These are phyloP conservation scores for Merops nubicus DNA, from an alignment of 2,113 vertebrate genomes.

Conservation along the genomic window DNA sequence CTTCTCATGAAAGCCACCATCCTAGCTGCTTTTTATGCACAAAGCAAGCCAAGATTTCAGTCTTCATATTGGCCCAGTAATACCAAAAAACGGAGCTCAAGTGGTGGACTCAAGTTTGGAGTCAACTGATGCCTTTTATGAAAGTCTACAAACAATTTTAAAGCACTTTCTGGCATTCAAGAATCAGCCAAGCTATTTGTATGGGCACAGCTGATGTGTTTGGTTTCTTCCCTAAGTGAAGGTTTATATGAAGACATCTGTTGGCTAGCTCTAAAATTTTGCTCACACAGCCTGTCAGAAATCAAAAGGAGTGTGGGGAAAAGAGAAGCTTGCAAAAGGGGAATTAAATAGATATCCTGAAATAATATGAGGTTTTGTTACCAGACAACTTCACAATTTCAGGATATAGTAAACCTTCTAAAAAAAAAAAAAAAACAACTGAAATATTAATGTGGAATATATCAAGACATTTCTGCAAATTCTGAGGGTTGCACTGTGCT, in stretches of 20 bases:
- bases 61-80: neutral
- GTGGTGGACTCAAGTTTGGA: neutral
- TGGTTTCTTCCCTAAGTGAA: neutral
- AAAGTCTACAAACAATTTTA: neutral
- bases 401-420: neutral
- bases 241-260: slow-evolving; percentile 7
- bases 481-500: neutral
- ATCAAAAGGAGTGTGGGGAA: neutral
- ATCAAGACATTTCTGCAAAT: neutral
- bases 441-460: neutral
- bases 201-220: neutral
- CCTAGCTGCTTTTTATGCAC: neutral
- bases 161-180: neutral
- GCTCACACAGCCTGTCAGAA: neutral
- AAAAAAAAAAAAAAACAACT: neutral
- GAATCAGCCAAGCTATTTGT: neutral
- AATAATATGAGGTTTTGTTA: neutral
- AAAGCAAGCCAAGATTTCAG: neutral
- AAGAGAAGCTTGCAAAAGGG: neutral
- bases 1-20: neutral
- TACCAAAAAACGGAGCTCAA: neutral
- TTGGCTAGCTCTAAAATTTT: neutral
- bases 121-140: neutral
- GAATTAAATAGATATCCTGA: neutral
- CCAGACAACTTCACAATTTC: neutral